phyloP scores from a whole-genome alignment of 2,797 vertebrate species.

The Anisognathus igniventris region DNA sequence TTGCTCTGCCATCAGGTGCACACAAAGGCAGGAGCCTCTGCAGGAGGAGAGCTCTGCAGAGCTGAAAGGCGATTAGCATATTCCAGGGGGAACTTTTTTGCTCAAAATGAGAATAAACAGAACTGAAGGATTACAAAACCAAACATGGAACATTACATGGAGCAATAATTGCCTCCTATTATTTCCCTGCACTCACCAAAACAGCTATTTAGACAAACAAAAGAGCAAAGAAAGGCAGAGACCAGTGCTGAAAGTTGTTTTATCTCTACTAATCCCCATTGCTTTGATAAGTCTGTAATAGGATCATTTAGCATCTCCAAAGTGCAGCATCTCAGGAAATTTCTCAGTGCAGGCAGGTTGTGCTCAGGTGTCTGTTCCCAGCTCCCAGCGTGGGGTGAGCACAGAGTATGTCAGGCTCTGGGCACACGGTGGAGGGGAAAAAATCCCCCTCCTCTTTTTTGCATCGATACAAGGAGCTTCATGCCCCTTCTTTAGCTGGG shows the following conservation, averaged over 20 bases:
- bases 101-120: constrained; percentile 75
- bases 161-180: constrained; percentile 80
- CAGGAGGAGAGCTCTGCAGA: constrained; percentile 5
- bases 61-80: constrained; percentile 74
- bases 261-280: constrained; percentile 67
- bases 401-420: background rate
- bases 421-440: accelerated
- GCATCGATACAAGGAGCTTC: background rate
- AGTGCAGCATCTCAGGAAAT: background rate
- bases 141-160: constrained; percentile 77
- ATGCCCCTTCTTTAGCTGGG: background rate
- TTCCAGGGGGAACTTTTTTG: constrained; percentile 75
- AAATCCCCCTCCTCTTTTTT: background rate
- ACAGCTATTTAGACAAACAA: constrained; percentile 79
- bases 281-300: constrained; percentile 73
- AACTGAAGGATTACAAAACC: constrained; percentile 79
- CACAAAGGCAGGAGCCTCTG: constrained; percentile 18
- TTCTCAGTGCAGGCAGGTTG: background rate
- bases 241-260: constrained; percentile 59
- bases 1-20: constrained; percentile 51
- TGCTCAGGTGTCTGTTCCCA: background rate
- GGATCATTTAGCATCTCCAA: constrained; percentile 65
- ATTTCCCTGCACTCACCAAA: constrained; percentile 76
- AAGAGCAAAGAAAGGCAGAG: constrained; percentile 66
- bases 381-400: no score